Conservation (phyloP, 2,797 vertebrate species). For the Alca torda region DNA sequence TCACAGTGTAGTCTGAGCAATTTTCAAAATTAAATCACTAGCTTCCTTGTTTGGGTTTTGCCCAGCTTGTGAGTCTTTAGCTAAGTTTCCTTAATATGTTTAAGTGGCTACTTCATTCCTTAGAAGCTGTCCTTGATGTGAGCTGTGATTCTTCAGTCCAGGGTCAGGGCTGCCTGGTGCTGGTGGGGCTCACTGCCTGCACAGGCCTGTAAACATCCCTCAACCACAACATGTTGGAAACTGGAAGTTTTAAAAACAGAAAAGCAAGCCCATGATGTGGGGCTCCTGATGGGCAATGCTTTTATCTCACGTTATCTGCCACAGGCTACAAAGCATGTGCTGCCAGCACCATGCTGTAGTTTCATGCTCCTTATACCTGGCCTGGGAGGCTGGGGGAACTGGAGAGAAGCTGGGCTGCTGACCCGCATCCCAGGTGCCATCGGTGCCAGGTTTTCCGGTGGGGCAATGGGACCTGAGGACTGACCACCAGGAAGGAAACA, state of each 20-base stretch:
- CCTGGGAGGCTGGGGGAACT: not conserved
- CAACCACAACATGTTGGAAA: not conserved
- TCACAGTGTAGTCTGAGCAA: not conserved
- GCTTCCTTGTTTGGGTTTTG: not conserved
- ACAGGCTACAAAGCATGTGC: not conserved
- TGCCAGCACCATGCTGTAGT: not conserved
- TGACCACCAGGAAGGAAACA: not conserved
- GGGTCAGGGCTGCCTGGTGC: not conserved
- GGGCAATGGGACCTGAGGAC: no score
- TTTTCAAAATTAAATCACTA: not conserved
- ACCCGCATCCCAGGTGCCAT: not conserved
- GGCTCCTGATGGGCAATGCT: not conserved
- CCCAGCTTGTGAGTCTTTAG: not conserved
- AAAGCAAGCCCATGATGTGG: not conserved
- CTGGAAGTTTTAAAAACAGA: not conserved
- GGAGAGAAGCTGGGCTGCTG: not conserved
- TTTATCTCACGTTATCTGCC: not conserved
- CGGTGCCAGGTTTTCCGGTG: not conserved
- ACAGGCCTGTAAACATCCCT: not conserved
- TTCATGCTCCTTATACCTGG: not conserved
- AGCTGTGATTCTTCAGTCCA: not conserved
- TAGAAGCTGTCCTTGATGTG: not conserved
- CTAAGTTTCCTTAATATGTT: not conserved
- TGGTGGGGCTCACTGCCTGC: not conserved
- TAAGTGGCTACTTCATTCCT: not conserved